A percentile compares a stretch with the other conserved stretches of the same genome.
Conservation (phyloP, 2,797 vertebrate genomes). For the Cyprinodon diabolis region DNA sequence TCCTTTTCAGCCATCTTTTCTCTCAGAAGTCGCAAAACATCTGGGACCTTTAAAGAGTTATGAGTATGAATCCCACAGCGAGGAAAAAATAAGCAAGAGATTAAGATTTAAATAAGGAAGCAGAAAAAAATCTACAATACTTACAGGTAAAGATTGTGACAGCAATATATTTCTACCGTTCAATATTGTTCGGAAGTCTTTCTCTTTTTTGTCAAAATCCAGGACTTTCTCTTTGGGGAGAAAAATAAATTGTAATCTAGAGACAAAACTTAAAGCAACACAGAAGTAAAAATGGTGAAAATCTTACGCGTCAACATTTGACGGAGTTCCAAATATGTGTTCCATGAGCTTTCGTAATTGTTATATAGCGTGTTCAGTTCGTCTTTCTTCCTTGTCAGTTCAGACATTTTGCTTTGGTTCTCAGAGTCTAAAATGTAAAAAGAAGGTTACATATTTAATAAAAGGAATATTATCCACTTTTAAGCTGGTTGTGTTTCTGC, state of each 20-base stretch:
- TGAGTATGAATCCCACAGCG: background rate
- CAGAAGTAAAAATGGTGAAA: background rate
- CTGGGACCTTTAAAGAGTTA: constrained; percentile 72
- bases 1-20: constrained; percentile 72
- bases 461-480: background rate
- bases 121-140: background rate
- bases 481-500: background rate
- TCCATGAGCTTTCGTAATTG: constrained; percentile 66
- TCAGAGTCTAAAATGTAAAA: constrained; percentile 78
- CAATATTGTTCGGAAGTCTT: constrained; percentile 71
- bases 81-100: background rate
- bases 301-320: constrained; percentile 81
- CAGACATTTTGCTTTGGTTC: constrained; percentile 83
- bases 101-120: background rate
- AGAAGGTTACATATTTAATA: background rate
- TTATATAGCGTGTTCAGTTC: constrained; percentile 56
- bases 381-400: constrained; percentile 84
- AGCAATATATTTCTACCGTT: constrained; percentile 69
- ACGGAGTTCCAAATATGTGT: constrained; percentile 67
- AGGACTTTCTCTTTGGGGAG: constrained; percentile 72
- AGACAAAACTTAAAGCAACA: background rate
- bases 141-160: constrained; percentile 70
- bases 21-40: constrained; percentile 72
- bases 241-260: background rate
- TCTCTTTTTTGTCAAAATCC: constrained; percentile 74